phyloP scores from a whole-genome alignment of 2,113 vertebrate genomes.

The Rhinolophus ferrumequinum region DNA sequence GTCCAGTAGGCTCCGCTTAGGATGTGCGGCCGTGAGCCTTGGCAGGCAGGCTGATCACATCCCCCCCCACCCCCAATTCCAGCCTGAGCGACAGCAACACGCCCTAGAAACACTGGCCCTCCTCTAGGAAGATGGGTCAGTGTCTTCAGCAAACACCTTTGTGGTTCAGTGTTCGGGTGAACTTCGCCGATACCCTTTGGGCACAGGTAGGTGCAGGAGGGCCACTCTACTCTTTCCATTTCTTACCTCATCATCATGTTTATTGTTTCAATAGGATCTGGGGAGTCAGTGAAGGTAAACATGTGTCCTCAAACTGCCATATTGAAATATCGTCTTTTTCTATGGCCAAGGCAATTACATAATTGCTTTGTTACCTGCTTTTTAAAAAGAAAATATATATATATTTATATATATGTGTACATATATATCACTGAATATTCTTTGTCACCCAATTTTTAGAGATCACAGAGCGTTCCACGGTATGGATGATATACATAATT shows the following conservation, averaged over 20 bases:
- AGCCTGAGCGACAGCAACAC: neutral
- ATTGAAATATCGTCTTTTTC: neutral
- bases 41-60: neutral
- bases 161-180: neutral
- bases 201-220: neutral
- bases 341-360: neutral
- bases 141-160: neutral
- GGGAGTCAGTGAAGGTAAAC: neutral
- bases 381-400: neutral
- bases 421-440: neutral
- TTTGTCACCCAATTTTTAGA: neutral
- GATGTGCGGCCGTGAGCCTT: neutral
- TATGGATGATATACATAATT: neutral
- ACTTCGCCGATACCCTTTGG: fast-evolving
- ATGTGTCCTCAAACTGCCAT: neutral
- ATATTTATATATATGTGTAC: no score
- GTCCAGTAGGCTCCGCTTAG: neutral
- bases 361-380: neutral
- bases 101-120: neutral
- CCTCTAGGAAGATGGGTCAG: neutral
- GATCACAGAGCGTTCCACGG: neutral
- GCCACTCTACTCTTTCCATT: neutral
- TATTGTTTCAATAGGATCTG: neutral
- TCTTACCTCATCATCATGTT: neutral
- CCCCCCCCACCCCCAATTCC: neutral